Conservation (phyloP, 2,797 vertebrate genomes). For the Micrastur ruficollis region DNA sequence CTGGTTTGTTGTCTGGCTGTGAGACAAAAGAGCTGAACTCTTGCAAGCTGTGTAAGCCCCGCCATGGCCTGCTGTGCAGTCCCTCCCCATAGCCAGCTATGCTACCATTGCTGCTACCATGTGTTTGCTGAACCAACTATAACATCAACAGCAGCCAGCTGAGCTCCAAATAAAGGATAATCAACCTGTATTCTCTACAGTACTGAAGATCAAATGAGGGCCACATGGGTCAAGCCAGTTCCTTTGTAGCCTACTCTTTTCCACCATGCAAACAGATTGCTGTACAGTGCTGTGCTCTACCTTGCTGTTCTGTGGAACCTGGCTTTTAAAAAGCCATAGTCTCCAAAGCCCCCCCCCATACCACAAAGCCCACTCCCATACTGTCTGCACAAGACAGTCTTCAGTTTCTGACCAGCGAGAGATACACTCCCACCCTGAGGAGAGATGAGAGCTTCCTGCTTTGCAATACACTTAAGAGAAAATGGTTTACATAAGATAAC, state of each 20-base stretch:
- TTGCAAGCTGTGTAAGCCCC: background rate
- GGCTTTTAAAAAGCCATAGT: background rate
- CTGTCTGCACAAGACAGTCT: background rate
- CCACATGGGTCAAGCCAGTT: background rate
- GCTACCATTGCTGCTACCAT: background rate
- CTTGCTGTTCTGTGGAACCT: background rate
- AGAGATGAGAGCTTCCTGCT: background rate
- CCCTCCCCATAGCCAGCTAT: background rate
- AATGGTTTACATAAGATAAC: background rate
- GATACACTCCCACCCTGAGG: background rate
- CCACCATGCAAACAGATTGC: background rate
- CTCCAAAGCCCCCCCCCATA: background rate
- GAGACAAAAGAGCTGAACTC: background rate
- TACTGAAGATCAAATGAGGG: background rate
- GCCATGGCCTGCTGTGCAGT: background rate
- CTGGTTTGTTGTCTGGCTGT: background rate
- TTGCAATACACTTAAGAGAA: background rate
- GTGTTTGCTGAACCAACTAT: background rate
- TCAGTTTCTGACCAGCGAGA: background rate
- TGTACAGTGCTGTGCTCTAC: background rate
- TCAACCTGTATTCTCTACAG: background rate
- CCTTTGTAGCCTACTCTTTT: background rate
- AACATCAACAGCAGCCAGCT: background rate
- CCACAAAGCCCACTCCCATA: background rate
- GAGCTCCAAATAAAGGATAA: background rate